Base-by-base conservation (phyloP, 1,140 invertebrate species). In the Harpegnathos saltator region DNA sequence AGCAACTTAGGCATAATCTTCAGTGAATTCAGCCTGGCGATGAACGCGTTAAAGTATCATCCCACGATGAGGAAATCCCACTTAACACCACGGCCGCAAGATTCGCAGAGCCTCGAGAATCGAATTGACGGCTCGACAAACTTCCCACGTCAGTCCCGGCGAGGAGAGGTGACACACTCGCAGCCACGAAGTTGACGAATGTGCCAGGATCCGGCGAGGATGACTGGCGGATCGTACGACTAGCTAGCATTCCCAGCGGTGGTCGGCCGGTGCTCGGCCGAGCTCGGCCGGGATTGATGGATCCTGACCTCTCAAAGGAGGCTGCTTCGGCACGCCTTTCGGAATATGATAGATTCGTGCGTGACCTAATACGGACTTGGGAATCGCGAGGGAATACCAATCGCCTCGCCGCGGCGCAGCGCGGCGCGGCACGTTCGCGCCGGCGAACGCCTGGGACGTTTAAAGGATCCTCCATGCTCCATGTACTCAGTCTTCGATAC, bases 141-240 rank as follows among this genome's bases (percentile, higher is more conserved):
- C 38, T 22, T 59, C 52, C 65, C 65, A 22, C 52, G n/a, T 80
- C 75, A 58, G 65, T 14, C 17, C 38, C 38, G 11, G 38, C 7
- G 65, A 71, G 33, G 75, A 80, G 65, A 80, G 65, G 75, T 80
- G 75, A 80, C 75, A 80, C 22, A 65, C 38, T 44, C 71, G 84
- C 48, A 68, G 82, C 77, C 69, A 68, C 69, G 68, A 86, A 84
- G 73, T 89, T 89, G 88, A 89, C 87, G 87, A 89, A 89, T 89
- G 88, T 83, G 78, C 82, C 62, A 89, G 85, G 88, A 87, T 89
- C 88, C 78, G 24, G 63, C 26, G 61, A 52, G 65, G 81, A 83
- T 89, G 88, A 89, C 88, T 89, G 88, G 85, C 87, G 77, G 82
- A 89, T 89, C 89, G 87, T 87, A 75, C 77, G n/a, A n/a, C n/a